Base-by-base conservation (phyloP, 2,888 invertebrate genomes). In the Ptychoptera contaminata region DNA sequence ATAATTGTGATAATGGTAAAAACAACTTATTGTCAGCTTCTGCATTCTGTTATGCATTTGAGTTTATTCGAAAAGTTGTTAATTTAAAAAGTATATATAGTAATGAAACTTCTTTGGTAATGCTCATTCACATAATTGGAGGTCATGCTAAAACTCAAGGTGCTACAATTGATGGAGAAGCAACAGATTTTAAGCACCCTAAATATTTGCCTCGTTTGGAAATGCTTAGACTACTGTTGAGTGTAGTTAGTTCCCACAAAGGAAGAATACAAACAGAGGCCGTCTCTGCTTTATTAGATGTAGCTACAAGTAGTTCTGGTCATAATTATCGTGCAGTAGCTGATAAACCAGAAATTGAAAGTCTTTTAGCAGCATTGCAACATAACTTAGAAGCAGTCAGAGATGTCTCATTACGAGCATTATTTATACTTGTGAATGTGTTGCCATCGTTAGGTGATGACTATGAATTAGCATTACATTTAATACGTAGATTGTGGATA, bases 11-110 rank as follows among this genome's bases (percentile, higher is more conserved):
- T 15, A 54, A 53, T 39, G 52, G 52, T 8, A 49, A 51, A 9
- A 47, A 52, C 6, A 50, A 52, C 1, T 47, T 52, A 2, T 47
- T 63, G 55, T 49, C 61, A 1, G 80, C 82, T 1, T 79, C 88
- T 2, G 80, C 82, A 1, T 88, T 91, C 67, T 81, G 82, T 54
- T 93, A 84, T 58, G 71, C 77, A 10, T 92, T 90, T 62, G 82
- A 84, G 11, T 72, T 92, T 53, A 62, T 93, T 5, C 77, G 77
- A 54, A 68, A 72, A 44, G 76, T 79, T 51, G 54, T 76, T 37
- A 54, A 69, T 8, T 66, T 68, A 1, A 58, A 61, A 43, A 55
- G 59, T 29, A 67, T 69, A 16, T 67, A 66, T 48, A 69, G 65
- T 48, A 73, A 73, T 56, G 72, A 69, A 44, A 66, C 68, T 31